Evolutionary conservation across 2,888 invertebrate species (phyloP), one percentile per base, ranked within the genome.

Genomic region (Plagodis dolabraria): DNA sequence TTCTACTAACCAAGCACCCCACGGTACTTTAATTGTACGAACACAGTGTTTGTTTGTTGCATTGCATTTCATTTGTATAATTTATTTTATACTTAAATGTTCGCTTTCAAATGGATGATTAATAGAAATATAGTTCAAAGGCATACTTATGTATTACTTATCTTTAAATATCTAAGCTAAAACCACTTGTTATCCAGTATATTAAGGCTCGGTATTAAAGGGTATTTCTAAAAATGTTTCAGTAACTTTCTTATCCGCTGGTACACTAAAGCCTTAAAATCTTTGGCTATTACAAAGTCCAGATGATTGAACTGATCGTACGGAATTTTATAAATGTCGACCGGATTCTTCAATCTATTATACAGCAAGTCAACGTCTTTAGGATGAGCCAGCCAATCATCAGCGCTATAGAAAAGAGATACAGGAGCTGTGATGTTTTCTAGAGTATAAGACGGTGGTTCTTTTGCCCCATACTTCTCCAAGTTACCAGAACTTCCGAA

Each of bases 311-410:
- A 92, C 50, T 78, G 73, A 40, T 92, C 83, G 70, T 92, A 86
- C 0, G 93, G 93, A 49, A 96, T 93, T 61, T 93, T 86, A 75
- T 94, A 91, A 63, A 92, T 92, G 52, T 93, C 93, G 6, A 94
- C 78, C 2, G 91, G 88, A 70, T 94, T 94, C 7, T 87, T 85
- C 45, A 96, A 76, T 57, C 86, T 82, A 9, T 81, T 77, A 42
- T 92, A 88, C 51, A 95, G 75, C 12, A 85, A 81, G 44, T 93
- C 79, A 0, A 95, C 94, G 60, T 95, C 95, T 67, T 80, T 78
- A 5, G 93, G 89, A 51, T 93, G 86, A 0, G 95, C 93, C 22
- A 96, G 77, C 94, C 95, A 94, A 78, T 97, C 97, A 11, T 94
- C 94, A 5, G 83, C 82, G 36, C 86, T 85, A 64, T 86, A 87